phyloP scores from a whole-genome alignment of 2,113 vertebrate species.

The western clawed frog (Xenopus tropicalis) region UCB_Xtro_10.0 CM004449.2:114381501-114382000 shows the following conservation, averaged over 20 bases:
- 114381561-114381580: conserved; percentile 14
- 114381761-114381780: conserved; percentile 33
- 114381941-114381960: too few relatives aligned
- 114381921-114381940: too few relatives aligned
- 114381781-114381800: conserved; percentile 4
- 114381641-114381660: conserved; percentile 34
- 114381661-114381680: background rate
- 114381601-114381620: conserved; percentile 37
- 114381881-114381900: too few relatives aligned
- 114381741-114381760: conserved; percentile 2
- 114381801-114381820: background rate
- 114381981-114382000: too few relatives aligned
- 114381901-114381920: too few relatives aligned
- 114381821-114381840: background rate
- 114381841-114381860: background rate
- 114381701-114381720: background rate
- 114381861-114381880: too few relatives aligned
- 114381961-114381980: too few relatives aligned
- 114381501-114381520: background rate
- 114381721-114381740: conserved; percentile 17
- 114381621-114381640: conserved; percentile 41
- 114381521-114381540: conserved; percentile 29
- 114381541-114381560: conserved; percentile 21
- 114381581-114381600: conserved; percentile 32
- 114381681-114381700: too few relatives aligned